Conservation (phyloP, 2,888 invertebrate species). For the Beris morrisii region DNA sequence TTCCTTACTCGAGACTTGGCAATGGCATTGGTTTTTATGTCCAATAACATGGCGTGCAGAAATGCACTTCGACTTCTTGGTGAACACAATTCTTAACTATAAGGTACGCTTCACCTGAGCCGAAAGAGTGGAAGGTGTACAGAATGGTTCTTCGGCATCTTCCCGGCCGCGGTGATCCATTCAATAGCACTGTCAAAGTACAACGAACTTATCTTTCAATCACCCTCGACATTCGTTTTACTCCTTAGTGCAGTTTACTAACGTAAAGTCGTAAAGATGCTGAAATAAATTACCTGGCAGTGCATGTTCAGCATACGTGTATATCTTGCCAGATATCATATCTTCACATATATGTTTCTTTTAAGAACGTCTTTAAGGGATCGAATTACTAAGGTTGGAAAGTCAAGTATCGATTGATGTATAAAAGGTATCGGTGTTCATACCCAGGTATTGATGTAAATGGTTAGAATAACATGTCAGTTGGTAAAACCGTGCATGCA, state of each 20-base stretch:
- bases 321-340: too few relatives aligned
- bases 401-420: too few relatives aligned
- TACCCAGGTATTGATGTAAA: too few relatives aligned
- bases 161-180: background rate
- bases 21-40: conserved; percentile 8
- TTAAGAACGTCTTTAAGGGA: too few relatives aligned
- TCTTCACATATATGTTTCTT: too few relatives aligned
- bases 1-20: conserved; percentile 1
- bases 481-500: too few relatives aligned
- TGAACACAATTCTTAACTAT: background rate
- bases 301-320: too few relatives aligned
- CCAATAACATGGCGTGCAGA: background rate
- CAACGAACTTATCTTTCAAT: conserved; percentile 33
- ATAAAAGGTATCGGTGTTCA: too few relatives aligned
- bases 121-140: conserved; percentile 15
- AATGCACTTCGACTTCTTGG: background rate
- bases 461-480: too few relatives aligned
- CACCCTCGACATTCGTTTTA: conserved; percentile 23
- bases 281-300: too few relatives aligned
- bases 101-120: background rate
- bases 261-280: too few relatives aligned
- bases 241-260: background rate
- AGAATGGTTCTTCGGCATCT: conserved; percentile 15
- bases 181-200: conserved; percentile 28
- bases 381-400: too few relatives aligned